phyloP scores from a whole-genome alignment of 2,113 vertebrate genomes.

The Tyrannus savana region DNA sequence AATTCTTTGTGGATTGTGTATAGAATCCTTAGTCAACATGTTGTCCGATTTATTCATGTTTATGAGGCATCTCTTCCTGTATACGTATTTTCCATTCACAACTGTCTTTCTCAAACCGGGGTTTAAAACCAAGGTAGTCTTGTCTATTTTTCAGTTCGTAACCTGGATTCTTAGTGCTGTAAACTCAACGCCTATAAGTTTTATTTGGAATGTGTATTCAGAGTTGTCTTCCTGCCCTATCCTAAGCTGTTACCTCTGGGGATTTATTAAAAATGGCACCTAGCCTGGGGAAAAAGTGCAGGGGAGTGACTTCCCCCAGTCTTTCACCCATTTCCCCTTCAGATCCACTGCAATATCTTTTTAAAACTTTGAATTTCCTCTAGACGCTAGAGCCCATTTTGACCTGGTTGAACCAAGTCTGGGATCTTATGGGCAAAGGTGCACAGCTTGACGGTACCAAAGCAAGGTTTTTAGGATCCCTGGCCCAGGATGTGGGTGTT shows the following conservation, averaged over 20 bases:
- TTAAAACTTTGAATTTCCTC: background rate
- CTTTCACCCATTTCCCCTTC: background rate
- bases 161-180: too few species aligned
- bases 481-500: background rate
- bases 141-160: too few species aligned
- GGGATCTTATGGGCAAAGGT: background rate
- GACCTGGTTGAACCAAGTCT: background rate
- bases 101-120: too few species aligned
- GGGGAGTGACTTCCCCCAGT: background rate
- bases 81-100: too few species aligned
- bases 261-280: background rate
- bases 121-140: too few species aligned
- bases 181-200: too few species aligned
- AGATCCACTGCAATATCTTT: background rate
- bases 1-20: too few species aligned
- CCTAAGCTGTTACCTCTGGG: background rate
- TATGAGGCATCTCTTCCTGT: too few species aligned
- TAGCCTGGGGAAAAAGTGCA: background rate
- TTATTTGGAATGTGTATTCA: background rate
- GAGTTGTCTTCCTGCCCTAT: background rate
- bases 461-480: background rate
- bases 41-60: too few species aligned
- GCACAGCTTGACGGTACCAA: background rate
- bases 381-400: background rate
- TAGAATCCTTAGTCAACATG: too few species aligned